Evolutionary conservation across 2,888 invertebrate species (phyloP).

Genomic region (Flexamia atlantica): DNA sequence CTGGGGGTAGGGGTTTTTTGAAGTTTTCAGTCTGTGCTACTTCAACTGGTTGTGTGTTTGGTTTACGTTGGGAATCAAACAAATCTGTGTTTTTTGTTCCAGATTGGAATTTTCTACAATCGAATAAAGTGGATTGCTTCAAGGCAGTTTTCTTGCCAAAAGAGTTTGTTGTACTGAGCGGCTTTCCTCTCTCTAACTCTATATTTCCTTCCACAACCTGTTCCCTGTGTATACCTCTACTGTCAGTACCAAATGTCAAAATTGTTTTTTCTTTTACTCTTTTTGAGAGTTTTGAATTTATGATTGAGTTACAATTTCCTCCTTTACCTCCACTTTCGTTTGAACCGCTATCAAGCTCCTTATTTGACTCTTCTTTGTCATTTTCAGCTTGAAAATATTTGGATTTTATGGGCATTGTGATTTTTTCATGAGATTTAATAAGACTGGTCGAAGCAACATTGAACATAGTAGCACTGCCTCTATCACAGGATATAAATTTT

Average conservation of each 20-base stretch:
- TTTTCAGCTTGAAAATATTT: not conserved
- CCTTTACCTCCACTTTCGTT: not conserved
- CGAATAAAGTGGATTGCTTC: constrained; percentile 2
- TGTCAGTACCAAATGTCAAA: no score
- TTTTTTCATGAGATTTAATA: not conserved
- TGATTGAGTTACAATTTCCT: not conserved
- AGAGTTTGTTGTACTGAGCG: not conserved
- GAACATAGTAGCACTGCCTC: not conserved
- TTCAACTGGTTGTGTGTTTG: not conserved
- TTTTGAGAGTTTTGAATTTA: not conserved
- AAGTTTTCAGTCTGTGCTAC: not conserved
- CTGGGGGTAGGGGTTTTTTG: constrained; percentile 4
- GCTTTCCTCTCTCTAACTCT: not conserved
- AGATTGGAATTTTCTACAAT: not conserved
- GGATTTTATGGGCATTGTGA: not conserved
- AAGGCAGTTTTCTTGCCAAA: not conserved
- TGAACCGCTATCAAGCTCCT: not conserved
- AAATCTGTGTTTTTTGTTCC: not conserved
- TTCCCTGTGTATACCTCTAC: no score
- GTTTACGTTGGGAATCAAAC: not conserved
- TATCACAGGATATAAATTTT: not conserved
- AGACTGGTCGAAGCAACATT: not conserved
- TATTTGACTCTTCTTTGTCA: not conserved
- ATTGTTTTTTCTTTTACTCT: no score
- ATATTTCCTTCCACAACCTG: not conserved